Percentiles rank a stretch among this genome's conserved stretches.
phyloP scores from a whole-genome alignment of 1,140 invertebrate species.

The Delia radicum region DNA sequence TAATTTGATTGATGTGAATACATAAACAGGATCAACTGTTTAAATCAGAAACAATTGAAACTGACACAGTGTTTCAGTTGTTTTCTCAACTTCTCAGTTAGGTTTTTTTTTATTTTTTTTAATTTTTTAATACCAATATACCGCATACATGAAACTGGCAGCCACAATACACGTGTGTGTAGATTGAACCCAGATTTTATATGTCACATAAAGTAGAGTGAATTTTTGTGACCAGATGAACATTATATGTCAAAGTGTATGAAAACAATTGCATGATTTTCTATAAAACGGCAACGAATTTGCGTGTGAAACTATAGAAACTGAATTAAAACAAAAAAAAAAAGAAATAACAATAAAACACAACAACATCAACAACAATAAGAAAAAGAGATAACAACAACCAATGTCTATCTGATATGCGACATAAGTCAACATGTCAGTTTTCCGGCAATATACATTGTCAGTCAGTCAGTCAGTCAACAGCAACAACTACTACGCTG shows the following conservation, averaged over 20 bases:
- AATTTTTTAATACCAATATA: not conserved
- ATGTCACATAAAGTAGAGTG: not conserved
- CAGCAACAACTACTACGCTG: not conserved
- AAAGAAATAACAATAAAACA: not conserved
- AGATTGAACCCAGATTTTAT: not conserved
- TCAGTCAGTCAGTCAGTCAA: not conserved
- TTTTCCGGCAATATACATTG: constrained; percentile 10
- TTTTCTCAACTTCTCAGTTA: too few relatives aligned
- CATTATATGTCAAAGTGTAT: not conserved
- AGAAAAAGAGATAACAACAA: not conserved
- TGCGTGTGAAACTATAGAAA: too few relatives aligned
- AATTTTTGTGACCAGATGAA: not conserved
- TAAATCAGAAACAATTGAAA: not conserved
- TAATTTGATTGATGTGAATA: not conserved
- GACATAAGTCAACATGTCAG: constrained; percentile 23
- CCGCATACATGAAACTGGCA: not conserved
- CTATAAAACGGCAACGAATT: not conserved
- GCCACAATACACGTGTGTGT: constrained; percentile 3
- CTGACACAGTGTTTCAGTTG: not conserved
- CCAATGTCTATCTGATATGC: constrained; percentile 2
- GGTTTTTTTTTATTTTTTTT: not conserved
- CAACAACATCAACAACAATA: not conserved
- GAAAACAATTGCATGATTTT: not conserved
- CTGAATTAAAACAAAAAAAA: too few relatives aligned
- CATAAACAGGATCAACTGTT: too few relatives aligned